Percentiles rank a stretch among this genome's conserved stretches.
phyloP scores from a whole-genome alignment of 2,113 vertebrate species.

The Semicossyphus pulcher region DNA sequence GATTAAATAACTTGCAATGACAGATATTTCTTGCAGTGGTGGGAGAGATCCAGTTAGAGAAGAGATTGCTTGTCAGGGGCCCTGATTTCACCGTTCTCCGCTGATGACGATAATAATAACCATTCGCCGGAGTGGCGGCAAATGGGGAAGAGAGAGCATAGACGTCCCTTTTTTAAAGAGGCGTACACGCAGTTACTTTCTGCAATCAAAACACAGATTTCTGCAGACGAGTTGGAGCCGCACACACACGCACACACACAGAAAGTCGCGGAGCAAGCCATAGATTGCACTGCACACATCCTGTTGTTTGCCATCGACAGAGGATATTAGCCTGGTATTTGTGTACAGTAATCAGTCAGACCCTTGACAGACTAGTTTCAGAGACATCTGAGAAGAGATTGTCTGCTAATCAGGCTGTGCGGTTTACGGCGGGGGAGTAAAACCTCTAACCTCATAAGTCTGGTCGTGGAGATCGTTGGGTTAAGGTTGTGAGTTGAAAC shows the following conservation, averaged over 20 bases:
- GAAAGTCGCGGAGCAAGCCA: background rate
- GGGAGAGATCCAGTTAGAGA: conserved; percentile 59
- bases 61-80: conserved; percentile 82
- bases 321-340: conserved; percentile 77
- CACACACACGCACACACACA: conserved; percentile 7
- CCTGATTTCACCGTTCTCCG: conserved; percentile 77
- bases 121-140: conserved; percentile 79
- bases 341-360: conserved; percentile 76
- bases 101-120: conserved; percentile 84
- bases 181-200: conserved; percentile 75
- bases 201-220: conserved; percentile 84
- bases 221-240: conserved; percentile 57
- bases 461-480: conserved; percentile 20
- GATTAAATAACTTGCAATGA: background rate
- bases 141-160: conserved; percentile 67
- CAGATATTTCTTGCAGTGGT: conserved; percentile 66
- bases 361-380: conserved; percentile 65
- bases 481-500: conserved; percentile 25
- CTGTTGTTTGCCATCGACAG: conserved; percentile 74
- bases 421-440: conserved; percentile 36
- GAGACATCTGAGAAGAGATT: conserved; percentile 63
- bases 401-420: conserved; percentile 74
- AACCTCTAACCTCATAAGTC: conserved; percentile 41
- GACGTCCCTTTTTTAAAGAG: conserved; percentile 75
- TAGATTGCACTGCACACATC: conserved; percentile 68